Conservation (phyloP, 2,888 invertebrate species). For the Cryptophagus acutangulus region DNA sequence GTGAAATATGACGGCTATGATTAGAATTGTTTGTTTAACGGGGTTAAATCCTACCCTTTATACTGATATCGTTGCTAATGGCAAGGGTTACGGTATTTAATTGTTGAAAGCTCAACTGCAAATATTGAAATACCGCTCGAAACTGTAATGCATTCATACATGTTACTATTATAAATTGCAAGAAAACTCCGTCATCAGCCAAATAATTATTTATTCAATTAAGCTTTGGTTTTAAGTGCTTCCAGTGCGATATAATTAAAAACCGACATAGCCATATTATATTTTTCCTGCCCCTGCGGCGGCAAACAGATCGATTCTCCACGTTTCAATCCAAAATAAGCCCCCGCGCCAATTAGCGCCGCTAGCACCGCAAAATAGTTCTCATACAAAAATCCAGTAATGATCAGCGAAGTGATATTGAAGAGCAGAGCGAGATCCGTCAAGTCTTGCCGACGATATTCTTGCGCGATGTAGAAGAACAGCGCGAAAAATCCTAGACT, state of each 20-base stretch:
- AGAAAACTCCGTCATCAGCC: too few relatives aligned
- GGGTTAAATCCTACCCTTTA: too few relatives aligned
- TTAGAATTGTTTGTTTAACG: too few relatives aligned
- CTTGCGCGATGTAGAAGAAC: conserved; percentile 22
- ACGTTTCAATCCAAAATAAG: conserved; percentile 1
- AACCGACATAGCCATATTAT: not conserved
- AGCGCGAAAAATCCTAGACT: conserved; percentile 21
- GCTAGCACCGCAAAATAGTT: conserved; percentile 9
- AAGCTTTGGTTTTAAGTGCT: not conserved
- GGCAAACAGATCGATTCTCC: not conserved
- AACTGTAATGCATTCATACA: too few relatives aligned
- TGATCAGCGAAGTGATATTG: conserved; percentile 12
- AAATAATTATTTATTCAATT: too few relatives aligned
- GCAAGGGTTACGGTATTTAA: too few relatives aligned
- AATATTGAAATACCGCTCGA: too few relatives aligned
- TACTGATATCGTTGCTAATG: too few relatives aligned
- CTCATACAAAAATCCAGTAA: conserved; percentile 4
- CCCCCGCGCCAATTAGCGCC: conserved; percentile 3
- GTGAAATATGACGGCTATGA: too few relatives aligned
- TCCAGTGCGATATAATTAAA: not conserved
- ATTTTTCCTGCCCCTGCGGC: conserved; percentile 2
- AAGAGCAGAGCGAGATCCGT: conserved; percentile 27
- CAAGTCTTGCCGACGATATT: conserved; percentile 28
- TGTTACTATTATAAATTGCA: too few relatives aligned
- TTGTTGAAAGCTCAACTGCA: too few relatives aligned